Conservation (phyloP, 2,888 invertebrate species). For the Protophormia terraenovae region DNA sequence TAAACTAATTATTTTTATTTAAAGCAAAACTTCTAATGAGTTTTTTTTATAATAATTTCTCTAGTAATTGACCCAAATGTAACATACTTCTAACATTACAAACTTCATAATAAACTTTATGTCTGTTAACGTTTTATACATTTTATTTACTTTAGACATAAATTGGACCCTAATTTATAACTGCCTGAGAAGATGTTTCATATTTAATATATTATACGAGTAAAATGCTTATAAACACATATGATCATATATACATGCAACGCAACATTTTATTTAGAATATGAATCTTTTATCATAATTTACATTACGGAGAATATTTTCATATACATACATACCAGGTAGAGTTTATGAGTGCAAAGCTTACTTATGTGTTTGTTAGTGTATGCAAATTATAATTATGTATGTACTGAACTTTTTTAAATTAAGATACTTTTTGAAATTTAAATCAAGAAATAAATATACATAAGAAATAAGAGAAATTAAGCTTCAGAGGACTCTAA, state of each 20-base stretch:
- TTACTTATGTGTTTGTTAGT: no score
- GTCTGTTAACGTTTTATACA: not conserved
- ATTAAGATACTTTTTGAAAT: no score
- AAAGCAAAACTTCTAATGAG: not conserved
- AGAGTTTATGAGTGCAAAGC: no score
- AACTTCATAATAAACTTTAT: not conserved
- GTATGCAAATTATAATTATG: no score
- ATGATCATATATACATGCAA: not conserved
- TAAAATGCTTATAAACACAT: not conserved
- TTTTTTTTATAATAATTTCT: not conserved
- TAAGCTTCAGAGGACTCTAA: no score
- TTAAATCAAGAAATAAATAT: no score
- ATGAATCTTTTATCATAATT: conserved; percentile 23
- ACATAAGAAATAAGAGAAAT: no score
- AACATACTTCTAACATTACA: not conserved
- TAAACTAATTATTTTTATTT: not conserved
- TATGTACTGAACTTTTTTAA: no score
- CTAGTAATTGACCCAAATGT: not conserved
- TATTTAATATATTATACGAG: not conserved
- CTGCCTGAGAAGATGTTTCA: not conserved
- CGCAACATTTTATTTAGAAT: not conserved
- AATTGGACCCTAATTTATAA: conserved; percentile 28
- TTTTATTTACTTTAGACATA: not conserved
- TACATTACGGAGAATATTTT: not conserved
- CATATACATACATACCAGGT: not conserved